Percentiles rank a stretch among this genome's conserved stretches.
These are phyloP conservation scores for Macrochelys suwanniensis DNA, from an alignment of 2,797 vertebrate genomes.

Conservation along the genomic window DNA sequence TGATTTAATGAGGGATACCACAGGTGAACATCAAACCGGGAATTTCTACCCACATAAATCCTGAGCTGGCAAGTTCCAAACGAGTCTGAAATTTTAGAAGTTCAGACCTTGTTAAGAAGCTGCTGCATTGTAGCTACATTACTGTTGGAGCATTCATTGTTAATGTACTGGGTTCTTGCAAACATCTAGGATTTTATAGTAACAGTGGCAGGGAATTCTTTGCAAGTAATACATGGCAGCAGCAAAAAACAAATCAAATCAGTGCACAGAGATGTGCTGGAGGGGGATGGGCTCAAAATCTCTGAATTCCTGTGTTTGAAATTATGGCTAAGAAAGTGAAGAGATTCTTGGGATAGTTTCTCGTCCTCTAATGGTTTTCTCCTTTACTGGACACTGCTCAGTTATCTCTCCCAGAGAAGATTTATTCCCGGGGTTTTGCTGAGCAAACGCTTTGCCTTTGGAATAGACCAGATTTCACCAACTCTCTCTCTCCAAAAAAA, in stretches of 20 bases:
- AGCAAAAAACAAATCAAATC: background rate
- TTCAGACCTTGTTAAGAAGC: slow-evolving; percentile 13
- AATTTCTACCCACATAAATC: slow-evolving; percentile 47
- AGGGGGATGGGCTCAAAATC: background rate
- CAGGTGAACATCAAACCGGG: slow-evolving; percentile 44
- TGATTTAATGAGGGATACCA: slow-evolving; percentile 58
- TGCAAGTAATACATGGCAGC: background rate
- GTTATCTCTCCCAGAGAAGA: background rate
- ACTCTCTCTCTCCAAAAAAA: background rate
- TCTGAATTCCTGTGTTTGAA: background rate
- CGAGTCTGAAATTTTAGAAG: slow-evolving; percentile 12
- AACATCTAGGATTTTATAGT: background rate
- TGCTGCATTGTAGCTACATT: background rate
- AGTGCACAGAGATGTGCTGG: background rate
- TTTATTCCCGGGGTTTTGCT: background rate
- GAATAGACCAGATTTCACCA: background rate
- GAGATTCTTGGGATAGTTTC: background rate
- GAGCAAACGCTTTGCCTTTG: background rate
- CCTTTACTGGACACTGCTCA: background rate
- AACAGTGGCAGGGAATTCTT: background rate
- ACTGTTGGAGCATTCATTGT: background rate
- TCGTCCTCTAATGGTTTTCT: background rate
- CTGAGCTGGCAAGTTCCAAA: slow-evolving; percentile 41
- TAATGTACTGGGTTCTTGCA: background rate
- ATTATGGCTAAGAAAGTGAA: background rate